Percentiles rank a stretch among this genome's conserved stretches.
Evolutionary conservation across 2,888 invertebrate species (phyloP).

Genomic region (Odontocerum albicorne): DNA sequence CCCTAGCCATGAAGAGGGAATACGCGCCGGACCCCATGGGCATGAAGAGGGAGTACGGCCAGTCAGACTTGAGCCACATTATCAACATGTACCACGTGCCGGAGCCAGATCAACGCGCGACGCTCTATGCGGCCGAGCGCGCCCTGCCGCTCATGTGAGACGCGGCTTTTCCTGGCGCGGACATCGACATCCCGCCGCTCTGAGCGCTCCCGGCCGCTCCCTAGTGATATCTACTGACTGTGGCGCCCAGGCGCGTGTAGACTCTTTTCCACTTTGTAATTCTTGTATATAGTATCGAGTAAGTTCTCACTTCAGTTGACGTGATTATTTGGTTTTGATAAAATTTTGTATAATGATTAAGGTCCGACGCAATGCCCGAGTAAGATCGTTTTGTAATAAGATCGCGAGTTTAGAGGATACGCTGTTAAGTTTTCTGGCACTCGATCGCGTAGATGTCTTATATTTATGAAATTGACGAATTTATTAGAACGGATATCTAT

Average conservation of each 20-base stretch:
- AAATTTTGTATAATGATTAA: slow-evolving; percentile 18
- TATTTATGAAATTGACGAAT: slow-evolving; percentile 33
- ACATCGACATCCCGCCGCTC: slow-evolving; percentile 65
- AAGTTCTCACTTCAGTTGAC: slow-evolving; percentile 20
- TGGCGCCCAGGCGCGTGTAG: not conserved
- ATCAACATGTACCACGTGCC: slow-evolving; percentile 70
- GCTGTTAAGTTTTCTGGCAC: slow-evolving; percentile 20
- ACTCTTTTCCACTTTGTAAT: slow-evolving; percentile 18
- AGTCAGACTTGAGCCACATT: slow-evolving; percentile 64
- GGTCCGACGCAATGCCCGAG: slow-evolving; percentile 20
- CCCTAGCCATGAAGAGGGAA: slow-evolving; percentile 54
- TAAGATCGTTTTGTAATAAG: slow-evolving; percentile 18
- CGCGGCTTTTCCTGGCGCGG: slow-evolving; percentile 67
- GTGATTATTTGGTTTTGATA: slow-evolving; percentile 27
- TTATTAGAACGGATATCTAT: slow-evolving; percentile 30
- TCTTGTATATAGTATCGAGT: slow-evolving; percentile 28
- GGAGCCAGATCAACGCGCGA: slow-evolving; percentile 59
- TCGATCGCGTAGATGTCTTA: slow-evolving; percentile 17
- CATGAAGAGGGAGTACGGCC: slow-evolving; percentile 75
- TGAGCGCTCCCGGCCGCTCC: slow-evolving; percentile 44
- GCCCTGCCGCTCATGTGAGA: slow-evolving; percentile 67
- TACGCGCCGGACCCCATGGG: slow-evolving; percentile 49
- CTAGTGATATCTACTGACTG: slow-evolving; percentile 16
- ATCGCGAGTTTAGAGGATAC: slow-evolving; percentile 17
- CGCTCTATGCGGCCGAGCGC: slow-evolving; percentile 60